Evolutionary conservation across 2,888 invertebrate genomes (phyloP).

Genomic region (Athalia rosae): DNA sequence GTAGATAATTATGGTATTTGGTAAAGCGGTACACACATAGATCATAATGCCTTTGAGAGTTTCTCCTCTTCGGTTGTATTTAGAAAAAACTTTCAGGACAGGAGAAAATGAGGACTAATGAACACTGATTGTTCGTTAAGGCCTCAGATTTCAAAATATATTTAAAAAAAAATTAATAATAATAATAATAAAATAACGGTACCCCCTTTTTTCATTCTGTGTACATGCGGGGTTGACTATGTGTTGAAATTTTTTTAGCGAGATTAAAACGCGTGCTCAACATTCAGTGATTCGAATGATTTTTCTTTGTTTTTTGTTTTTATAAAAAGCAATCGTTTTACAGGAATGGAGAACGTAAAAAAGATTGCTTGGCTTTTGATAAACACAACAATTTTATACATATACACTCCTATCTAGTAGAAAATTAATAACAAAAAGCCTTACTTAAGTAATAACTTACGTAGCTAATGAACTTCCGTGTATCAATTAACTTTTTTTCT

Average conservation of each 20-base stretch:
- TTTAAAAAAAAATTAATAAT: background rate
- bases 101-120: constrained; percentile 19
- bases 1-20: no score
- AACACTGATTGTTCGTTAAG: constrained; percentile 22
- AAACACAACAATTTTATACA: constrained; percentile 43
- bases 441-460: constrained; percentile 39
- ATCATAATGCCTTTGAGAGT: constrained; percentile 21
- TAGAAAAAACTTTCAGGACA: background rate
- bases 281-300: constrained; percentile 3
- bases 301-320: constrained; percentile 2
- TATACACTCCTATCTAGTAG: constrained; percentile 46
- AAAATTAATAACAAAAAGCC: constrained; percentile 48
- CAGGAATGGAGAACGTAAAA: constrained; percentile 4
- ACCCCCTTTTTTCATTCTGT: constrained; percentile 9
- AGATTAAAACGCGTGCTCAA: constrained; percentile 13
- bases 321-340: background rate
- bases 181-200: background rate
- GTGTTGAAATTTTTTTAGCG: background rate
- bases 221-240: constrained; percentile 4
- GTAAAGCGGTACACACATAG: background rate
- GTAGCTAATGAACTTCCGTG: constrained; percentile 41
- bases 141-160: constrained; percentile 3
- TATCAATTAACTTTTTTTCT: constrained; percentile 31
- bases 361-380: constrained; percentile 12
- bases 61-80: background rate